These are phyloP conservation scores for Drosophila birchii DNA, from an alignment of 2,888 invertebrate species.

Conservation along the genomic window DNA sequence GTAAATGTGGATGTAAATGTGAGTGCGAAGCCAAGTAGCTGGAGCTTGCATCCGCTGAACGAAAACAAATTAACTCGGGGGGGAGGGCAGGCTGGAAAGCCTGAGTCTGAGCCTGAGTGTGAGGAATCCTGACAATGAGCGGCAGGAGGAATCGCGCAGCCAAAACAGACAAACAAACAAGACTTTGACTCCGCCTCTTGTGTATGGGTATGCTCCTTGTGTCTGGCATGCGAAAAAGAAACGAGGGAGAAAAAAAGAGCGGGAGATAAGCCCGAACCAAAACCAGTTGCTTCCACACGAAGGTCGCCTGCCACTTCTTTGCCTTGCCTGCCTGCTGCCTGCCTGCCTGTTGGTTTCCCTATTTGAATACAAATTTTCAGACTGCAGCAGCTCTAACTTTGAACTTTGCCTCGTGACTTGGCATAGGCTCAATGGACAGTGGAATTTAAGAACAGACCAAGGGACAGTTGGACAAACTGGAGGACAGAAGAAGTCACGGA, in stretches of 20 bases:
- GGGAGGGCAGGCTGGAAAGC: neutral
- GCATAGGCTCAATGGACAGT: constrained; percentile 30
- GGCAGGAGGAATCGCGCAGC: constrained; percentile 30
- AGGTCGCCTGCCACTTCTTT: constrained; percentile 54
- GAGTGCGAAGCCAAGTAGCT: constrained; percentile 46
- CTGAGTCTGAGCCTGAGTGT: neutral
- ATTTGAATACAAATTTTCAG: constrained; percentile 63
- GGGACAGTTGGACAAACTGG: neutral
- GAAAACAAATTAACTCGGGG: constrained; percentile 51
- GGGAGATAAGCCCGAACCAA: constrained; percentile 39
- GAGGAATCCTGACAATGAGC: constrained; percentile 32
- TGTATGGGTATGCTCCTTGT: constrained; percentile 16
- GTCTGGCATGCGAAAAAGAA: constrained; percentile 30
- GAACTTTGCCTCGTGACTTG: constrained; percentile 65
- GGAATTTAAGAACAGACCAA: constrained; percentile 6
- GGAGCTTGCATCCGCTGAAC: constrained; percentile 42
- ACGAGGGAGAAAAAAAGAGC: constrained; percentile 13
- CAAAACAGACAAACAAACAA: constrained; percentile 59
- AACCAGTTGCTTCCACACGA: constrained; percentile 73
- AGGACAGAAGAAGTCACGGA: neutral
- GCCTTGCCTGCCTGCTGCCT: constrained; percentile 6
- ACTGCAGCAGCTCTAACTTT: constrained; percentile 59
- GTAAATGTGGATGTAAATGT: constrained; percentile 19
- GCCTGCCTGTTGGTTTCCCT: constrained; percentile 26
- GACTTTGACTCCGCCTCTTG: constrained; percentile 57